Evolutionary conservation across 2,113 vertebrate species (phyloP), one percentile per base, ranked within the genome.

Genomic region (Electrona antarctica): DNA sequence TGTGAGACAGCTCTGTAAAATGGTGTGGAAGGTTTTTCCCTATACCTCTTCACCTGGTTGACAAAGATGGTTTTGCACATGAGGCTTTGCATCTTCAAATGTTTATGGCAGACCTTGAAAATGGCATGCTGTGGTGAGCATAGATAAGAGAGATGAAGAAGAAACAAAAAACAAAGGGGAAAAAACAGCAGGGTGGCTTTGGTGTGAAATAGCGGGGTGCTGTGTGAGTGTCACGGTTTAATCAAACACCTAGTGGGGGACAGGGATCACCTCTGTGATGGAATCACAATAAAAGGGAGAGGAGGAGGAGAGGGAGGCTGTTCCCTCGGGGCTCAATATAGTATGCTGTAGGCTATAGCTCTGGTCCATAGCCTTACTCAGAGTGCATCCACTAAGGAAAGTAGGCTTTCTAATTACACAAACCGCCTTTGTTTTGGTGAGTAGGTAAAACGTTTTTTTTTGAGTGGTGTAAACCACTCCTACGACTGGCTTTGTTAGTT

Each of bases 1-100:
- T 41, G 33, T 3, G 33, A 41, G 0, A 41, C 33, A 41, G 33
- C 33, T 41, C 33, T 41, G 5, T 41, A 4, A 4, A 41, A 41
- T 41, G 1, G 33, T 6, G 33, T 41, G 33, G 33, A 41, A 41
- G 33, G 33, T 41, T 41, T 41, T 41, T 41, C 33, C 33, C 4
- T 2, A 2, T 4, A 33, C 29, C 3, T 41, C 33, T 41, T 41
- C 21, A 54, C 56, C 59, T 52, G 49, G 54, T 79, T 46, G 12
- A 29, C n/a, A 50, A 60, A 66, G 58, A 14, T 50, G 65, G 59
- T 56, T 14, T 14, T 65, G 64, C 62, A 70, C 61, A 7, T 5
- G 4, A 60, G 2, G 2, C 15, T 50, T 6, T 55, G 3, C 45
- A 21, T 66, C 41, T 10, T 66, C 61, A 41, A 41, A 41, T 41